These are phyloP conservation scores for Glandiceps talaboti DNA, from an alignment of 53 echinoderm and acorn worm species.

Conservation along the genomic window DNA sequence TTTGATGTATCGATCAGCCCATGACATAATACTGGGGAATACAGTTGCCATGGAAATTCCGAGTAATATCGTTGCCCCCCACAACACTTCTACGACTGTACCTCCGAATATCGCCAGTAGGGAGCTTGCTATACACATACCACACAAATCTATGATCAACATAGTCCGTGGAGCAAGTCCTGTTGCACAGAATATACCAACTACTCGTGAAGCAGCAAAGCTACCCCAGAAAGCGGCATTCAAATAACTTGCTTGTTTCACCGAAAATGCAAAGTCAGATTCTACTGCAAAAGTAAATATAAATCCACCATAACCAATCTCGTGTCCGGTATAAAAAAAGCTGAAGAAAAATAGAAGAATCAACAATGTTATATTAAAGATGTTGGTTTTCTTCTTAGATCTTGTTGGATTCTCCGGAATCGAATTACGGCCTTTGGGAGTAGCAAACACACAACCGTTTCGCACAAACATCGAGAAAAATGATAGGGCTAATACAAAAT, in stretches of 20 bases:
- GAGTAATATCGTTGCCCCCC: conserved; percentile 46
- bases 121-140: conserved; percentile 30
- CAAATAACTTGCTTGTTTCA: conserved; percentile 30
- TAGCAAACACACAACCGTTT: not conserved
- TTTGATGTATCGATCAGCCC: conserved; percentile 62
- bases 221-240: conserved; percentile 61
- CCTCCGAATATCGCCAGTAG: conserved; percentile 29
- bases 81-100: conserved; percentile 18
- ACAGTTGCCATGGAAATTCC: conserved; percentile 88
- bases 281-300: conserved; percentile 11
- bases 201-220: conserved; percentile 56
- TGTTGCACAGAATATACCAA: conserved; percentile 69
- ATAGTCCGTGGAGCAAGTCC: conserved; percentile 44
- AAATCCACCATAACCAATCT: not conserved
- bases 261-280: conserved; percentile 3
- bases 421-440: not conserved
- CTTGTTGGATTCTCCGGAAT: not conserved
- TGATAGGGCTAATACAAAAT: not conserved
- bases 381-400: not conserved
- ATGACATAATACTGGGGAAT: conserved; percentile 81
- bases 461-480: not conserved
- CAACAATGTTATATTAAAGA: not conserved
- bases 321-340: not conserved
- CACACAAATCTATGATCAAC: conserved; percentile 40
- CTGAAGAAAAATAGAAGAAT: not conserved